Evolutionary conservation across 2,113 vertebrate species (phyloP).

Genomic region (Chloroceryle aenea): DNA sequence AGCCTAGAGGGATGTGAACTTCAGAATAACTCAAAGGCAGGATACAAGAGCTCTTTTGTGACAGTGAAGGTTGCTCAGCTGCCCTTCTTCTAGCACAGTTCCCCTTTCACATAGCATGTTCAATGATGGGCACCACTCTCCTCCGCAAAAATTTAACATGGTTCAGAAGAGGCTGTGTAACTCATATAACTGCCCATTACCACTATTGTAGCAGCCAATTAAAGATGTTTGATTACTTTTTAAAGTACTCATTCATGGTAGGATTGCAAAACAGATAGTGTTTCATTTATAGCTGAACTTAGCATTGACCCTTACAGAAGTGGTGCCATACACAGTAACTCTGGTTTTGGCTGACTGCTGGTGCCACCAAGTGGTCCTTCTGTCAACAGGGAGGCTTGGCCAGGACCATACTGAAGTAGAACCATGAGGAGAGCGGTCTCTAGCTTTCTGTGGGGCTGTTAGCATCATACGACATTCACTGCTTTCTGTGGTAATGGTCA

Average conservation of each 20-base stretch:
- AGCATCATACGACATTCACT: background rate
- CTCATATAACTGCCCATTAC: background rate
- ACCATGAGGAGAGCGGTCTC: background rate
- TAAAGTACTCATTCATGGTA: background rate
- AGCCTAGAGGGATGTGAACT: background rate
- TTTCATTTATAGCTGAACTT: background rate
- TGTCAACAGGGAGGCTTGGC: background rate
- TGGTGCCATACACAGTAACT: background rate
- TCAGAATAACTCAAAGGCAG: background rate
- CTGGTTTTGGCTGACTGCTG: background rate
- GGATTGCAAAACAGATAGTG: background rate
- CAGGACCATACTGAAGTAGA: background rate
- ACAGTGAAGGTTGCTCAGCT: background rate
- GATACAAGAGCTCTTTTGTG: background rate
- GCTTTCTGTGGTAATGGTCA: background rate
- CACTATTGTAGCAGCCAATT: fast-evolving
- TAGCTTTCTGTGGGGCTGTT: background rate
- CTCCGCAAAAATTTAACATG: background rate
- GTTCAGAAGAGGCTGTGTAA: background rate
- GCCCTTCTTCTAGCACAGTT: background rate
- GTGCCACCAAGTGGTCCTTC: background rate
- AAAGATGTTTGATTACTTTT: background rate
- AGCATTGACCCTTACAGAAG: background rate
- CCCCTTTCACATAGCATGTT: background rate
- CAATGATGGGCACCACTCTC: background rate